Evolutionary conservation across 2,888 invertebrate genomes (phyloP).

Genomic region (Coelopa pilipes): DNA sequence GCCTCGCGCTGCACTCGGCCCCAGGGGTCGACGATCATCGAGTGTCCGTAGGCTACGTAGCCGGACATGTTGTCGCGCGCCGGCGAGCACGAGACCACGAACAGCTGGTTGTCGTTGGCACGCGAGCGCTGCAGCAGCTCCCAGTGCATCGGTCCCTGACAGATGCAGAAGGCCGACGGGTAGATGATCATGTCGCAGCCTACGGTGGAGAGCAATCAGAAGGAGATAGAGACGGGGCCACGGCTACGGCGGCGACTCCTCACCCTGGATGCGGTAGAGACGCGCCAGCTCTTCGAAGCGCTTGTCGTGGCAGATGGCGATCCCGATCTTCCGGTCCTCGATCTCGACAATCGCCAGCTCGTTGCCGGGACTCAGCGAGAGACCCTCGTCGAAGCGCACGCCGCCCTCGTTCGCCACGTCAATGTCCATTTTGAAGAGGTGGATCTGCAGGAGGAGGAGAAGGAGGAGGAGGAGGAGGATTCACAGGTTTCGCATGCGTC

Average conservation of each 20-base stretch:
- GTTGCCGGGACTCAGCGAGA: constrained; percentile 81
- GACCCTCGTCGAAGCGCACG: constrained; percentile 90
- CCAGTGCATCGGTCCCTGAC: constrained; percentile 89
- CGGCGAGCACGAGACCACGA: constrained; percentile 85
- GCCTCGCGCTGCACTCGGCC: constrained; percentile 76
- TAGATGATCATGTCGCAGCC: constrained; percentile 89
- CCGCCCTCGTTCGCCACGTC: constrained; percentile 75
- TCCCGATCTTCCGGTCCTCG: constrained; percentile 78
- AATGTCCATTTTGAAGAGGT: constrained; percentile 92
- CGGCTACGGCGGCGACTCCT: constrained; percentile 29
- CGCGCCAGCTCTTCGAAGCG: constrained; percentile 90
- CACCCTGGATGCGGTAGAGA: constrained; percentile 73
- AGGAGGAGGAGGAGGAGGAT: too few relatives aligned
- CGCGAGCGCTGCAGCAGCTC: constrained; percentile 82
- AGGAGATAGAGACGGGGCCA: constrained; percentile 18
- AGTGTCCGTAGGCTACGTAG: constrained; percentile 94
- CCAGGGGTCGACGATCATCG: constrained; percentile 84
- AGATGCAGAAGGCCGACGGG: constrained; percentile 83
- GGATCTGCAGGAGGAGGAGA: constrained; percentile 73
- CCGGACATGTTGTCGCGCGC: constrained; percentile 78
- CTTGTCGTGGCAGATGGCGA: constrained; percentile 97
- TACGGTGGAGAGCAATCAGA: constrained; percentile 52
- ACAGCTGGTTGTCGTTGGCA: constrained; percentile 90
- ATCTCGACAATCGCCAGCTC: constrained; percentile 80
- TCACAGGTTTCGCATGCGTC: background rate